phyloP scores from a whole-genome alignment of 2,797 vertebrate species.

The Nasua narica region DNA sequence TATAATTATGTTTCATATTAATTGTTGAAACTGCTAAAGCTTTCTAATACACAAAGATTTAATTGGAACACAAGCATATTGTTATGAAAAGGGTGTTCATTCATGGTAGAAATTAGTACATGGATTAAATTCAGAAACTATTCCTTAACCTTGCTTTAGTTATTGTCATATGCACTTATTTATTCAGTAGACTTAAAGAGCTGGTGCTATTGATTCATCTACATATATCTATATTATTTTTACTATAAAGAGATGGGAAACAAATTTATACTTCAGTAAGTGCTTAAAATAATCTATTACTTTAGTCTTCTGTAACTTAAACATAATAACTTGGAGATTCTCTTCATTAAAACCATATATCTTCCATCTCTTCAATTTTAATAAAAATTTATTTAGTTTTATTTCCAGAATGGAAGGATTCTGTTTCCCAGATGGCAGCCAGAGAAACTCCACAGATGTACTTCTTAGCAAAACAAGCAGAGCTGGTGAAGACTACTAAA shows the following conservation, averaged over 20 bases:
- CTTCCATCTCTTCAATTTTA: background rate
- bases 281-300: background rate
- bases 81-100: slow-evolving; percentile 31
- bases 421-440: background rate
- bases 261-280: background rate
- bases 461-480: background rate
- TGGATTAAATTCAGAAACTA: slow-evolving; percentile 48
- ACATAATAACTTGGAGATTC: background rate
- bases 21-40: background rate
- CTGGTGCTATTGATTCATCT: background rate
- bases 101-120: slow-evolving; percentile 63
- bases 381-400: background rate
- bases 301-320: background rate
- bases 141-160: background rate
- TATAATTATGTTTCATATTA: slow-evolving; percentile 6
- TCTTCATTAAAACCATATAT: background rate
- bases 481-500: background rate
- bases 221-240: background rate
- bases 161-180: background rate
- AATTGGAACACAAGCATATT: slow-evolving; percentile 1
- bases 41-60: slow-evolving; percentile 39
- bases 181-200: background rate
- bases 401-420: background rate
- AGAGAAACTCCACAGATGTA: background rate
- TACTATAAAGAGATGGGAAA: background rate